phyloP scores from a whole-genome alignment of 2,797 vertebrate genomes.

The Hemibagrus guttatus region DNA sequence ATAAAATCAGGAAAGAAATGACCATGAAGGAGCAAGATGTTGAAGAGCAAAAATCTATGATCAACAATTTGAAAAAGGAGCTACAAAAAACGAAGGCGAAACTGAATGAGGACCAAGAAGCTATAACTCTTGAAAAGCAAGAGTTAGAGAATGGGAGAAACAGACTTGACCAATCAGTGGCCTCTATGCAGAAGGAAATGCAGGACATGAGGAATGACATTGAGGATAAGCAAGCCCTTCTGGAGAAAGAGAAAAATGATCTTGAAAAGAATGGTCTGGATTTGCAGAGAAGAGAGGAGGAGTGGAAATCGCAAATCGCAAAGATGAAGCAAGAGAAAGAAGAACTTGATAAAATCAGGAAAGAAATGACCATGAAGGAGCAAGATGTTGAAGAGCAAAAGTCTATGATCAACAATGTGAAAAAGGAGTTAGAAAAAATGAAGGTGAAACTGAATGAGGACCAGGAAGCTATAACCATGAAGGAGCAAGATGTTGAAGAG shows the following conservation, averaged over 20 bases:
- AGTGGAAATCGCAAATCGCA: not conserved
- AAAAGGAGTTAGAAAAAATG: constrained; percentile 24
- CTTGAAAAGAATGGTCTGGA: not conserved
- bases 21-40: constrained; percentile 26
- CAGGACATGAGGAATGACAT: constrained; percentile 4
- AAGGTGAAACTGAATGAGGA: constrained; percentile 3
- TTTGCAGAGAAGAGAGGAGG: constrained; percentile 1
- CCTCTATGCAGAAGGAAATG: constrained; percentile 11
- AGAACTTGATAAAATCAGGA: constrained; percentile 7
- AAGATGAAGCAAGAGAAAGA: constrained; percentile 18
- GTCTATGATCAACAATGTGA: not conserved
- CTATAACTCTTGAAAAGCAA: constrained; percentile 13
- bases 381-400: constrained; percentile 2
- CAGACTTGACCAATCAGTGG: constrained; percentile 6
- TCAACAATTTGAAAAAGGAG: constrained; percentile 4
- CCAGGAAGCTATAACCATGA: not conserved
- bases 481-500: no score
- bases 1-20: not conserved
- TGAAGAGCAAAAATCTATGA: not conserved
- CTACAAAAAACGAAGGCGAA: constrained; percentile 20
- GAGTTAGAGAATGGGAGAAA: constrained; percentile 15
- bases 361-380: constrained; percentile 27
- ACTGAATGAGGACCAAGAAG: not conserved
- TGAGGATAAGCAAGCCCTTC: no score
- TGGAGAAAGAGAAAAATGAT: no score